phyloP scores from a whole-genome alignment of 2,797 vertebrate genomes.

The Hydrocynus forskahlii region DNA sequence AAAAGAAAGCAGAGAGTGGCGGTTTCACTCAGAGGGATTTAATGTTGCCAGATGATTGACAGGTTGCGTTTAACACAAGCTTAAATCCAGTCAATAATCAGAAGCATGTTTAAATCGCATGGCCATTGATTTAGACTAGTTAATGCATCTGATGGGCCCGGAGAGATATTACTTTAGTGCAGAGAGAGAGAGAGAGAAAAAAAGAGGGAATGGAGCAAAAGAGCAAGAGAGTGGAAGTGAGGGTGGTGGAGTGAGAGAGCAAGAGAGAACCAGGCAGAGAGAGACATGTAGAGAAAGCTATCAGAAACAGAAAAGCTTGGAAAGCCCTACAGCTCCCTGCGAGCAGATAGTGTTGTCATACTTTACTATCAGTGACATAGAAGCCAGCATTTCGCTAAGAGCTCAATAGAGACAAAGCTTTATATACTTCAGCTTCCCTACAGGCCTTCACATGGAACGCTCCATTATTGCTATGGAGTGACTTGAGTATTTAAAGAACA shows the following conservation, averaged over 20 bases:
- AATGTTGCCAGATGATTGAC: conserved; percentile 81
- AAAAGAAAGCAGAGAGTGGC: conserved; percentile 21
- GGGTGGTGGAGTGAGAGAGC: not conserved
- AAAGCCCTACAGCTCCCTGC: not conserved
- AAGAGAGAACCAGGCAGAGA: not conserved
- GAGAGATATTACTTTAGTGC: conserved; percentile 66
- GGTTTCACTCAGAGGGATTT: conserved; percentile 47
- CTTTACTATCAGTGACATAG: conserved; percentile 17
- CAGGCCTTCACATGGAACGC: not conserved
- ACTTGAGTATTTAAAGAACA: too few species aligned
- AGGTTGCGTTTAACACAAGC: conserved; percentile 87
- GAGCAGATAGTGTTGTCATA: not conserved
- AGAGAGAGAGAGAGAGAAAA: conserved; percentile 6
- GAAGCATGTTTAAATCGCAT: conserved; percentile 90
- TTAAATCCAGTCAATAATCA: conserved; percentile 95
- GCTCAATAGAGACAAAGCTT: conserved; percentile 20
- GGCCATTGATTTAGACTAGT: conserved; percentile 86
- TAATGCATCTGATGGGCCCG: conserved; percentile 82
- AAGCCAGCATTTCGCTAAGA: conserved; percentile 21
- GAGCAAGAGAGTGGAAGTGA: conserved; percentile 12
- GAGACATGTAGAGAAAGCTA: conserved; percentile 28
- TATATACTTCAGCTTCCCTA: not conserved
- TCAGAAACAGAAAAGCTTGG: conserved; percentile 10
- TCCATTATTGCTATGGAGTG: too few species aligned
- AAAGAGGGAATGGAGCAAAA: conserved; percentile 51